A percentile compares a stretch with the other conserved stretches of the same genome.
Evolutionary conservation across 2,797 vertebrate species (phyloP).

Genomic region (Apodemus agrarius): DNA sequence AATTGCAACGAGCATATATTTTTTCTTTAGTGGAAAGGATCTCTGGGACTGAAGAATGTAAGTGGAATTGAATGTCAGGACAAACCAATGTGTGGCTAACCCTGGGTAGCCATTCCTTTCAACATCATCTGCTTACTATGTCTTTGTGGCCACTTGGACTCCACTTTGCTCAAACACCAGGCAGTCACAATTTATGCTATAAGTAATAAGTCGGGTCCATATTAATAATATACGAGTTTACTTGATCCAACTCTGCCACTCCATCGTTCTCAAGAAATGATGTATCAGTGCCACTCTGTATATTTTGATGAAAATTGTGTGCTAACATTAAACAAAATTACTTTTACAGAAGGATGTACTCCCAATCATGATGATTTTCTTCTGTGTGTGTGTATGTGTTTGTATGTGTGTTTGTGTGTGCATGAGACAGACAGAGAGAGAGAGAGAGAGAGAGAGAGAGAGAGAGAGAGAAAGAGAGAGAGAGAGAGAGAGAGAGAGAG

Average conservation of each 20-base stretch:
- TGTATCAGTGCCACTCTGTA: background rate
- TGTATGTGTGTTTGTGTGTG: background rate
- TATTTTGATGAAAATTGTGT: background rate
- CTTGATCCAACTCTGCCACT: slow-evolving; percentile 16
- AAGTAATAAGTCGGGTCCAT: background rate
- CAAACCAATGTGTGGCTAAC: slow-evolving; percentile 38
- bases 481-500: background rate
- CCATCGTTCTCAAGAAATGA: background rate
- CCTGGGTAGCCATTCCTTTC: slow-evolving; percentile 34
- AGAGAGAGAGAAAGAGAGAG: background rate
- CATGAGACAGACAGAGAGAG: background rate
- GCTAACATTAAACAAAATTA: background rate
- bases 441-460: background rate
- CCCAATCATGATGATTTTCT: background rate
- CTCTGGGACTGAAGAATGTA: slow-evolving; percentile 29
- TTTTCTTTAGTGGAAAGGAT: slow-evolving; percentile 49
- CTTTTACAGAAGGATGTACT: background rate
- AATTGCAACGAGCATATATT: rapidly evolving
- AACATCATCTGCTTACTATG: background rate
- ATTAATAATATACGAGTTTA: slow-evolving; percentile 55
- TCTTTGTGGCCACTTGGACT: slow-evolving; percentile 49
- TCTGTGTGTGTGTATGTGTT: background rate
- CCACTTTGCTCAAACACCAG: slow-evolving; percentile 24
- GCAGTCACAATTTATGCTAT: slow-evolving; percentile 60
- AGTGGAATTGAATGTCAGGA: background rate